These are phyloP conservation scores for Spongia lamella DNA, from an alignment of 37 sponge, comb jelly and placozoan genomes.

Conservation along the genomic window DNA sequence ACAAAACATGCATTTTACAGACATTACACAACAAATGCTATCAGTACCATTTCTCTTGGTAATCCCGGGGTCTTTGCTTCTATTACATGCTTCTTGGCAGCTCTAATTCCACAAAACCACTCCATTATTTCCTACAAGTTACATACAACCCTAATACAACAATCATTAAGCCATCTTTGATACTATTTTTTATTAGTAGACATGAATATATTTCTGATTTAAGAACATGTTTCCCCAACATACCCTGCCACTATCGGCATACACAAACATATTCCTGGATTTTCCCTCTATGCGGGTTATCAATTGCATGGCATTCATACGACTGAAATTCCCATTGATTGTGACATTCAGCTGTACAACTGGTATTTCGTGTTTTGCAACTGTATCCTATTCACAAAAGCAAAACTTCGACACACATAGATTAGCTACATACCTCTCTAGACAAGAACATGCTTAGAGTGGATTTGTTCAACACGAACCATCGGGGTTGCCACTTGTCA, in stretches of 20 bases:
- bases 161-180: too few species aligned
- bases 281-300: slow-evolving; percentile 63
- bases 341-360: slow-evolving; percentile 63
- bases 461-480: slow-evolving; percentile 60
- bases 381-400: slow-evolving; percentile 9
- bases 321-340: slow-evolving; percentile 64
- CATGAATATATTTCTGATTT: too few species aligned
- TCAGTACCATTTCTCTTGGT: slow-evolving; percentile 34
- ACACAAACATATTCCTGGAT: slow-evolving; percentile 77
- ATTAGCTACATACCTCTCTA: too few species aligned
- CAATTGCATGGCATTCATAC: slow-evolving; percentile 77
- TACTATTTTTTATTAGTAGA: too few species aligned
- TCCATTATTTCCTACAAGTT: slow-evolving; percentile 48
- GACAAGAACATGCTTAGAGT: slow-evolving; percentile 6
- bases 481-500: slow-evolving; percentile 63
- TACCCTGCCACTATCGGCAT: slow-evolving; percentile 71
- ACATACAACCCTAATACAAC: too few species aligned
- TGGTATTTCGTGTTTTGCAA: slow-evolving; percentile 49
- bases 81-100: slow-evolving; percentile 58
- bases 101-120: slow-evolving; percentile 66
- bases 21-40: background rate
- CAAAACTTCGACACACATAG: too few species aligned
- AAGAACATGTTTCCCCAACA: too few species aligned
- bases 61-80: slow-evolving; percentile 21
- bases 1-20: background rate